Conservation (phyloP, 2,888 invertebrate genomes). For the Cactoblastis cactorum region DNA sequence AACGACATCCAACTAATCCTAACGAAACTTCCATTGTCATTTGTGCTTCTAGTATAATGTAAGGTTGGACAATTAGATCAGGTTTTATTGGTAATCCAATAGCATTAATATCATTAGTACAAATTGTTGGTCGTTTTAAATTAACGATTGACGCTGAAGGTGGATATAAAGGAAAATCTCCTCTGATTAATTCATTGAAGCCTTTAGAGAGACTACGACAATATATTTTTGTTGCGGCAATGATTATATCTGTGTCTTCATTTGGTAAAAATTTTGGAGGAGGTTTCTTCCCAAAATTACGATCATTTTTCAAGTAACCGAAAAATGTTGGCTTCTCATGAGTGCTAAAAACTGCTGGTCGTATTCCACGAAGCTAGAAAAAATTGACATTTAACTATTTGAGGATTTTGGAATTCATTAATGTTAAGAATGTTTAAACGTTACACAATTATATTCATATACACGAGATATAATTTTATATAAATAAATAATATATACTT, state of each 20-base stretch:
- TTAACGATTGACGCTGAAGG: constrained; percentile 28
- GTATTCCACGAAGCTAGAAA: constrained; percentile 48
- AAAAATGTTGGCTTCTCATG: constrained; percentile 35
- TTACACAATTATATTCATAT: no score
- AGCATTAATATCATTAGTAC: constrained; percentile 63
- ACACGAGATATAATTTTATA: no score
- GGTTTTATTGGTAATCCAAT: constrained; percentile 36
- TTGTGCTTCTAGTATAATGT: constrained; percentile 50
- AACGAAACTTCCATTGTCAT: constrained; percentile 61
- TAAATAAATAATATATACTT: constrained; percentile 48
- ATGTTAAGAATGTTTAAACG: no score
- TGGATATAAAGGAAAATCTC: constrained; percentile 58
- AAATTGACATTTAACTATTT: no score
- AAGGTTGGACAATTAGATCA: constrained; percentile 39
- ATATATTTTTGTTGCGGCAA: constrained; percentile 59
- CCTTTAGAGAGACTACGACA: constrained; percentile 41
- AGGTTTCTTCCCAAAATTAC: constrained; percentile 30
- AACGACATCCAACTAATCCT: constrained; percentile 59
- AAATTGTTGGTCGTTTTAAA: constrained; percentile 41
- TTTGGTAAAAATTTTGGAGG: constrained; percentile 23
- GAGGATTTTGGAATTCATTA: no score
- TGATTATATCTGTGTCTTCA: constrained; percentile 42
- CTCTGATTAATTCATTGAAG: constrained; percentile 41
- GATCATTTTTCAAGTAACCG: constrained; percentile 48
- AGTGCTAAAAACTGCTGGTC: constrained; percentile 13